phyloP scores from a whole-genome alignment of 2,113 vertebrate species.

The Chroicocephalus ridibundus region DNA sequence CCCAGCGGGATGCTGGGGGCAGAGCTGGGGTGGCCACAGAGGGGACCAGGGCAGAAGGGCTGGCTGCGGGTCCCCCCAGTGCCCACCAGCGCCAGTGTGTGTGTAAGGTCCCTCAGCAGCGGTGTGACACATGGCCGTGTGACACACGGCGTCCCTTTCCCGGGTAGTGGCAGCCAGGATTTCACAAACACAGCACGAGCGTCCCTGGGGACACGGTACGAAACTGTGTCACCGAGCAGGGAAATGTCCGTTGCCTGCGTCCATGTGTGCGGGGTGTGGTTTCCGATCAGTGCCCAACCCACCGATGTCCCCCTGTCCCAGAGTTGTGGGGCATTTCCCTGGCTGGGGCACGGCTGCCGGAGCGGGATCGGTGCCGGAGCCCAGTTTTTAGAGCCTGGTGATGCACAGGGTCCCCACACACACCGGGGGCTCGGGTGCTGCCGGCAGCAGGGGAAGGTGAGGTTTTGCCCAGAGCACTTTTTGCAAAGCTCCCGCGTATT shows the following conservation, averaged over 20 bases:
- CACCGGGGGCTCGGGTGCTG: fast-evolving
- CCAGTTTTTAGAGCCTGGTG: not conserved
- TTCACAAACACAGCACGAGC: not conserved
- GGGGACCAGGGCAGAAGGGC: not conserved
- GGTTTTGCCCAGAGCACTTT: not conserved
- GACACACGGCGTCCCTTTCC: not conserved
- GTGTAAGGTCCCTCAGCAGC: not conserved
- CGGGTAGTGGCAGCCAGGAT: not conserved
- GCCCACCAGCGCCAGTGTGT: not conserved
- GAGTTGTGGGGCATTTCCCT: not conserved
- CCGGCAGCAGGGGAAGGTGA: fast-evolving
- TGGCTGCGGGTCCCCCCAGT: not conserved
- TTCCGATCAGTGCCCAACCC: fast-evolving
- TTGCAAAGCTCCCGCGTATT: not conserved
- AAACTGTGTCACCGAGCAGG: not conserved
- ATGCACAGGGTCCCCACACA: not conserved
- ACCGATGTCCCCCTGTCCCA: fast-evolving
- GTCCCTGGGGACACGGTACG: not conserved
- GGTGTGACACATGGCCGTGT: not conserved
- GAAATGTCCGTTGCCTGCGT: not conserved
- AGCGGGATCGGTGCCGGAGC: fast-evolving
- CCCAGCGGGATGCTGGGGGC: not conserved
- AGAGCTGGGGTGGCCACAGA: not conserved
- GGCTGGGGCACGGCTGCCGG: not conserved
- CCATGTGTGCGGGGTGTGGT: fast-evolving